Conservation (phyloP, 2,888 invertebrate species). For the Lypha dubia region DNA sequence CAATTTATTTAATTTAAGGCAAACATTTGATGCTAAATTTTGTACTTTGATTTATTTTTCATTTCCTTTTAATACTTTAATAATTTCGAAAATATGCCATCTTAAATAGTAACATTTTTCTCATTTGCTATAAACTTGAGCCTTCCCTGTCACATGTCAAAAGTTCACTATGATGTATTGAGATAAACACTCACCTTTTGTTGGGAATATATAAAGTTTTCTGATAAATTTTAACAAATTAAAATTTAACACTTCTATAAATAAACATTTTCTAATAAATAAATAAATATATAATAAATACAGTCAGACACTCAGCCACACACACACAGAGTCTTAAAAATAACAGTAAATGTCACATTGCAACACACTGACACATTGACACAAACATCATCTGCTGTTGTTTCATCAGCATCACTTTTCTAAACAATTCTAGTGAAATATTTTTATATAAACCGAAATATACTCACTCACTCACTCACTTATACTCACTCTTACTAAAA, state of each 20-base stretch:
- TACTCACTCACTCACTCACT: slow-evolving; percentile 17
- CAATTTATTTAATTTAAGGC: too few species aligned
- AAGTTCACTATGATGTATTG: slow-evolving; percentile 32
- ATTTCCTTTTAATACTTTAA: neutral
- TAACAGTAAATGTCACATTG: slow-evolving; percentile 66
- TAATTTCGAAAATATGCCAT: neutral
- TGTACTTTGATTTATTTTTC: neutral
- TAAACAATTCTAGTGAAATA: slow-evolving; percentile 48
- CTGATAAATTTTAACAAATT: slow-evolving; percentile 62
- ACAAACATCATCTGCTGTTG: slow-evolving; percentile 62
- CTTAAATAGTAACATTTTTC: neutral
- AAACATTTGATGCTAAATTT: too few species aligned
- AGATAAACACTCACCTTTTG: slow-evolving; percentile 36
- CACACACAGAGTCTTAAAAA: slow-evolving; percentile 33
- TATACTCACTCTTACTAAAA: neutral
- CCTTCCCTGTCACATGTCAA: slow-evolving; percentile 10
- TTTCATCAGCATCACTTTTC: slow-evolving; percentile 63
- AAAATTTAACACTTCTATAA: slow-evolving; percentile 53
- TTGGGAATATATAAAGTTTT: slow-evolving; percentile 21
- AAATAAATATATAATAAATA: too few species aligned
- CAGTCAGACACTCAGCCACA: neutral
- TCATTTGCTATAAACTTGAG: neutral
- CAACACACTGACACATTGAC: slow-evolving; percentile 70
- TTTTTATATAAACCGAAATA: slow-evolving; percentile 17
- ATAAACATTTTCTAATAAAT: slow-evolving; percentile 39